Evolutionary conservation across 2,797 vertebrate species (phyloP).

Genomic region (Rhabdomys pumilio): DNA sequence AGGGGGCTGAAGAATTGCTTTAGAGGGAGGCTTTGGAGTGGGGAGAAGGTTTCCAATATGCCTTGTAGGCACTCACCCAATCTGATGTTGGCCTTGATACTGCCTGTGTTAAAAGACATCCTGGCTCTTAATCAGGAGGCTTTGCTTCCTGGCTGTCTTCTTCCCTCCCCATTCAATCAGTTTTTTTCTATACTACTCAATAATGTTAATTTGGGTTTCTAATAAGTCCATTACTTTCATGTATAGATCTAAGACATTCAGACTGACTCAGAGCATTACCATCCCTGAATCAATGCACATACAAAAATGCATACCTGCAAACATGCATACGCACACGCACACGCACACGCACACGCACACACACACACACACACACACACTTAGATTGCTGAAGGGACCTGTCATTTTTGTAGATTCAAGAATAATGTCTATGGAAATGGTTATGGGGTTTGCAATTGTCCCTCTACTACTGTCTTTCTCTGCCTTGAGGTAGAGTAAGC

Average conservation of each 20-base stretch:
- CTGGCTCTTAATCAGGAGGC: constrained; percentile 66
- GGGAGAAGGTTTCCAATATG: not conserved
- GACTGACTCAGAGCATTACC: constrained; percentile 37
- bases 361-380: fast-evolving
- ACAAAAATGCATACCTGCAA: not conserved
- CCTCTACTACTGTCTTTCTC: not conserved
- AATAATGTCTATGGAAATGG: not conserved
- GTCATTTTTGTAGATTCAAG: not conserved
- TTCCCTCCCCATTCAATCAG: not conserved
- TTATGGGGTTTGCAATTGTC: not conserved
- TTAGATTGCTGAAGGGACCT: not conserved
- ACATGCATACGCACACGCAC: fast-evolving
- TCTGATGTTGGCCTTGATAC: not conserved
- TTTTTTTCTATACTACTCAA: constrained; percentile 58
- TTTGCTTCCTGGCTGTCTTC: constrained; percentile 18
- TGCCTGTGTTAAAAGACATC: not conserved
- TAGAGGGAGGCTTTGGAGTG: not conserved
- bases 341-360: not conserved
- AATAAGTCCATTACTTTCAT: constrained; percentile 85
- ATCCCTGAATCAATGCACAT: not conserved
- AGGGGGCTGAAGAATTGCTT: constrained; percentile 6
- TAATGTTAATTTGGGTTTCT: constrained; percentile 85
- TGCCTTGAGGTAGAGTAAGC: not conserved
- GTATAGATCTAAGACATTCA: constrained; percentile 79
- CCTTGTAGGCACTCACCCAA: not conserved